Conservation (phyloP, 2,113 vertebrate species). For the Todiramphus saurophagus region DNA sequence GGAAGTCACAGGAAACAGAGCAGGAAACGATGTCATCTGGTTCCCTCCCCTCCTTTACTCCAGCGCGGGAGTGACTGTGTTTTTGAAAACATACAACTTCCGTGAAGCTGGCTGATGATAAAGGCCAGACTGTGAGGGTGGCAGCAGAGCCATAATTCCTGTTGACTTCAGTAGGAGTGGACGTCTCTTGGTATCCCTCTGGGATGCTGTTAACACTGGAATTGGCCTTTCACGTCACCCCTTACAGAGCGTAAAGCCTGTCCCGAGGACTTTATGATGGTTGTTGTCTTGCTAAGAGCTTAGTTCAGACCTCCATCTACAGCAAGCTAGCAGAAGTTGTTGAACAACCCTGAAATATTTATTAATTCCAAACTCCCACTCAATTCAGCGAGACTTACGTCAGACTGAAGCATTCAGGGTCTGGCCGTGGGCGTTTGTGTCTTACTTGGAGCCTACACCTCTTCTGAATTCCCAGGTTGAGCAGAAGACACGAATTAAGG, state of each 20-base stretch:
- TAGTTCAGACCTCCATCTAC: neutral
- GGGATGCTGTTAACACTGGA: neutral
- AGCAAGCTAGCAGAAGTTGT: neutral
- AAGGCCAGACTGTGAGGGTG: neutral
- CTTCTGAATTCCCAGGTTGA: neutral
- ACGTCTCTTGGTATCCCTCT: neutral
- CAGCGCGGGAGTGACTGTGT: fast-evolving
- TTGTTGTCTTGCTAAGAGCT: neutral
- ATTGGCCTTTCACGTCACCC: neutral
- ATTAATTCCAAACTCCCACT: neutral
- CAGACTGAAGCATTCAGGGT: neutral
- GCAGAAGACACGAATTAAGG: neutral
- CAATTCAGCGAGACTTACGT: neutral
- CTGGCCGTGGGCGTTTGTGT: neutral
- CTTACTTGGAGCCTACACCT: neutral
- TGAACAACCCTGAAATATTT: neutral
- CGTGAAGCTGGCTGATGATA: neutral
- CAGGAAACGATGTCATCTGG: conserved; percentile 19
- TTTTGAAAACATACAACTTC: neutral
- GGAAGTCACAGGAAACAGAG: neutral
- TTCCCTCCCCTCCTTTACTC: neutral
- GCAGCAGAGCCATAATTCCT: neutral
- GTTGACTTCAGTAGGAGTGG: neutral
- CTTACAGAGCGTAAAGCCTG: neutral
- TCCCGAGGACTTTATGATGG: neutral